phyloP scores from a whole-genome alignment of 2,888 invertebrate genomes.

The Halictus quadricinctus region DNA sequence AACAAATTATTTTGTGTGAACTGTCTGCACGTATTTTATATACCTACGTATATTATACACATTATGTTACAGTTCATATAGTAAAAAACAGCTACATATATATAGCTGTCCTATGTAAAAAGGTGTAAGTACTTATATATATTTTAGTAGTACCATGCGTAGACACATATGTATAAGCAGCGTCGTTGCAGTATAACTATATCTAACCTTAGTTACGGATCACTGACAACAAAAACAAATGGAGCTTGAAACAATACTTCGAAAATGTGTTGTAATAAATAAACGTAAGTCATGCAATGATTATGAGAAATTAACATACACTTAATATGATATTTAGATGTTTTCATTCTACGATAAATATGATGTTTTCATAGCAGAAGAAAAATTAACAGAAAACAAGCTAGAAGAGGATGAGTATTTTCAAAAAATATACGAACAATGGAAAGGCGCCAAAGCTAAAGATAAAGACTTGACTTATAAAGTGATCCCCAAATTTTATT shows the following conservation, averaged over 20 bases:
- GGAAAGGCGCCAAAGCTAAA: conserved; percentile 83
- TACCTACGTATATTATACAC: background rate
- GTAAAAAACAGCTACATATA: conserved; percentile 7
- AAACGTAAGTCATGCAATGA: conserved; percentile 63
- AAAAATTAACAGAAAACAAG: conserved; percentile 64
- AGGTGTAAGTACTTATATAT: background rate
- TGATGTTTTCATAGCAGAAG: conserved; percentile 60
- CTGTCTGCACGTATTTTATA: background rate
- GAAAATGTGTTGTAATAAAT: conserved; percentile 59
- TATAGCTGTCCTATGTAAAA: background rate
- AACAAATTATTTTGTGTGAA: background rate
- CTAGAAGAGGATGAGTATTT: conserved; percentile 84
- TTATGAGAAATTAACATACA: background rate
- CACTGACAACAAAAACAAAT: conserved; percentile 57
- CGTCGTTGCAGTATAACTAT: background rate
- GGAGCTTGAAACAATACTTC: conserved; percentile 72
- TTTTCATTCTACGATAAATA: background rate
- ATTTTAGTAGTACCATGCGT: no score
- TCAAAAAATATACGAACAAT: conserved; percentile 83
- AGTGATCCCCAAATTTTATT: conserved; percentile 90
- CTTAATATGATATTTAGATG: conserved; percentile 10
- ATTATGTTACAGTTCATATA: background rate
- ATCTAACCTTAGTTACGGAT: conserved; percentile 38
- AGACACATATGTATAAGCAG: background rate
- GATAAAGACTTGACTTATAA: conserved; percentile 83